Evolutionary conservation across 2,888 invertebrate genomes (phyloP).

Genomic region (Ectemnius continuus): DNA sequence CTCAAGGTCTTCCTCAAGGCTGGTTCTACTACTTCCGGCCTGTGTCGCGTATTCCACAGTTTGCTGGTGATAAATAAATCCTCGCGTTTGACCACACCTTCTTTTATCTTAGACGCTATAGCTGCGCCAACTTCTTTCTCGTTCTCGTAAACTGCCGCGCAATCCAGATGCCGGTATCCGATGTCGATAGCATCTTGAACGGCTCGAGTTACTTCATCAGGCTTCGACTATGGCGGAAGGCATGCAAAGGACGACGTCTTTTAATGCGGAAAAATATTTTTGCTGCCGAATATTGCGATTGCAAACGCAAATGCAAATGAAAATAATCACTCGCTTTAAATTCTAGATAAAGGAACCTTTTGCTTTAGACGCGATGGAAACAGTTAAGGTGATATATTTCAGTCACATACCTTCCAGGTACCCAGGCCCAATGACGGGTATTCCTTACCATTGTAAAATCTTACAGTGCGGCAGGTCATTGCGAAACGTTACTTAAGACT

Average conservation of each 20-base stretch:
- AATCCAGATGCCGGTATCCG: conserved; percentile 27
- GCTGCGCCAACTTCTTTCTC: conserved; percentile 85
- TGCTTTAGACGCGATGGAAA: neutral
- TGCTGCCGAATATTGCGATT: too few relatives aligned
- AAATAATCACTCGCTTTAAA: too few relatives aligned
- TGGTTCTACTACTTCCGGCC: conserved; percentile 85
- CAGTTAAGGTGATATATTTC: neutral
- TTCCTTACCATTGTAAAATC: conserved; percentile 16
- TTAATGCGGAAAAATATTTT: neutral
- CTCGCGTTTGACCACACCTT: conserved; percentile 84
- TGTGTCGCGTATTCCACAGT: conserved; percentile 90
- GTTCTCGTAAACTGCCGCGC: conserved; percentile 80
- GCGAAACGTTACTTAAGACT: too few relatives aligned
- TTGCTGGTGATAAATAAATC: conserved; percentile 86
- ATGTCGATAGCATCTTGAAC: conserved; percentile 25
- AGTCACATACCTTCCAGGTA: conserved; percentile 28
- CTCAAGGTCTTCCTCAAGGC: conserved; percentile 80
- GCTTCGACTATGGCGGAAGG: conserved; percentile 9
- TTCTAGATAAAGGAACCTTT: neutral
- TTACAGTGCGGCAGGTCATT: neutral
- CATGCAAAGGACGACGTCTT: neutral
- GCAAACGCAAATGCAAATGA: too few relatives aligned
- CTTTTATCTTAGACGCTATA: conserved; percentile 82
- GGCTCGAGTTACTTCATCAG: conserved; percentile 15
- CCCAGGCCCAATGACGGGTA: conserved; percentile 22